phyloP scores from a whole-genome alignment of 2,113 vertebrate species.

The Platycercus adscitus region DNA sequence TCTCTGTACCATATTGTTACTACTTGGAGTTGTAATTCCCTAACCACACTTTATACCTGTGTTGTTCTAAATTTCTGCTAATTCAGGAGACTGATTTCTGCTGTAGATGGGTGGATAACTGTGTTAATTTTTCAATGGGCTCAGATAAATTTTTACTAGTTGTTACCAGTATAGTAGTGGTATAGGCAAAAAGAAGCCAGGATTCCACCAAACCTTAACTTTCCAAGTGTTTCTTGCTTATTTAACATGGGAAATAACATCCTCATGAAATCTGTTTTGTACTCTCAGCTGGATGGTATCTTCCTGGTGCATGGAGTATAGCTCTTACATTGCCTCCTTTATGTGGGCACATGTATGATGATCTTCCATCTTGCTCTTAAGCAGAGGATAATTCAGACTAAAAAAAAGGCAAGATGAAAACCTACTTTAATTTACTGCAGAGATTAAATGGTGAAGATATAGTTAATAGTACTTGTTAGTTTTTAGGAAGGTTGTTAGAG shows the following conservation, averaged over 20 bases:
- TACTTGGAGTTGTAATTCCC: neutral
- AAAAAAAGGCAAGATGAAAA: neutral
- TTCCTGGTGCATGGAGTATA: neutral
- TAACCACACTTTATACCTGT: neutral
- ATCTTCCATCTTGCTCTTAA: neutral
- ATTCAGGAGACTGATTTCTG: neutral
- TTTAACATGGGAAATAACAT: neutral
- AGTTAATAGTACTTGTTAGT: neutral
- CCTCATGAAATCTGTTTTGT: neutral
- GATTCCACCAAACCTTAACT: neutral
- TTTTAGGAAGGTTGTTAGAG: neutral
- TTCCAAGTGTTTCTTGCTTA: neutral
- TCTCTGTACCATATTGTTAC: neutral
- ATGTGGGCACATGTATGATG: neutral
- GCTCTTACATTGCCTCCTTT: neutral
- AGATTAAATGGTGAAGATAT: neutral
- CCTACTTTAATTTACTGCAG: neutral
- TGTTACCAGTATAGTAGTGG: neutral
- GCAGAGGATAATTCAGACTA: neutral
- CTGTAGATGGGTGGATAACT: neutral
- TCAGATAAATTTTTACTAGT: neutral
- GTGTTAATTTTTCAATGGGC: neutral
- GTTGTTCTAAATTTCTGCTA: neutral
- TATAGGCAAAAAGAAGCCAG: neutral
- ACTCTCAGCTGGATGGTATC: neutral